These are phyloP conservation scores for Rhinichthys osculus DNA, from an alignment of 2,797 vertebrate species.

Conservation along the genomic window DNA sequence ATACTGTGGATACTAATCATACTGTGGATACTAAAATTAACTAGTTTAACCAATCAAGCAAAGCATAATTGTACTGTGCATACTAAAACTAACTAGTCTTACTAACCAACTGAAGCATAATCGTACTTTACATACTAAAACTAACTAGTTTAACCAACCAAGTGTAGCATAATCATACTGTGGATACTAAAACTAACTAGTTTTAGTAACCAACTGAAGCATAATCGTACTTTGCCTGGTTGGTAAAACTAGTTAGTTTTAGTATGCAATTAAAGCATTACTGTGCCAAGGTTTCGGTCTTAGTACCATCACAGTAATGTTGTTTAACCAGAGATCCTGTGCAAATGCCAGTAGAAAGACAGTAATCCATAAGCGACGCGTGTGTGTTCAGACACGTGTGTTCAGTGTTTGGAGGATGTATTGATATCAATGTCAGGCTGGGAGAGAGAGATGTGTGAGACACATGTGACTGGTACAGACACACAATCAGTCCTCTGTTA, in stretches of 20 bases:
- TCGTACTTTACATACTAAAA: neutral
- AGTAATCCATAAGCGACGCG: neutral
- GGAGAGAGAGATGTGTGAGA: constrained; percentile 24
- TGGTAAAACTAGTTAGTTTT: neutral
- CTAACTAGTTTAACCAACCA: neutral
- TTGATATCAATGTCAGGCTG: neutral
- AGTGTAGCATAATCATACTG: no score
- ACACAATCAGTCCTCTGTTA: constrained; percentile 13
- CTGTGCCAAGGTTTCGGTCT: neutral
- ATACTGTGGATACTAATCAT: neutral
- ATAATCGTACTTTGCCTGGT: neutral
- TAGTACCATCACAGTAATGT: neutral
- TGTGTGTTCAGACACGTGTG: constrained; percentile 11
- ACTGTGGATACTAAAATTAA: neutral
- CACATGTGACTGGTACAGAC: constrained; percentile 30
- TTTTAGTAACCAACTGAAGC: neutral
- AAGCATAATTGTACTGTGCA: neutral
- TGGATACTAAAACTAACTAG: neutral
- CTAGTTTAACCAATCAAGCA: neutral
- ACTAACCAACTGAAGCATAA: neutral
- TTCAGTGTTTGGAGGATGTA: neutral
- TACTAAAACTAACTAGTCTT: neutral
- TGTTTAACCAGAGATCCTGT: neutral
- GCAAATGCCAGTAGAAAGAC: neutral
- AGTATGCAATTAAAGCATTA: neutral